phyloP scores from a whole-genome alignment of 2,113 vertebrate genomes.

The Tupaia chinensis region DNA sequence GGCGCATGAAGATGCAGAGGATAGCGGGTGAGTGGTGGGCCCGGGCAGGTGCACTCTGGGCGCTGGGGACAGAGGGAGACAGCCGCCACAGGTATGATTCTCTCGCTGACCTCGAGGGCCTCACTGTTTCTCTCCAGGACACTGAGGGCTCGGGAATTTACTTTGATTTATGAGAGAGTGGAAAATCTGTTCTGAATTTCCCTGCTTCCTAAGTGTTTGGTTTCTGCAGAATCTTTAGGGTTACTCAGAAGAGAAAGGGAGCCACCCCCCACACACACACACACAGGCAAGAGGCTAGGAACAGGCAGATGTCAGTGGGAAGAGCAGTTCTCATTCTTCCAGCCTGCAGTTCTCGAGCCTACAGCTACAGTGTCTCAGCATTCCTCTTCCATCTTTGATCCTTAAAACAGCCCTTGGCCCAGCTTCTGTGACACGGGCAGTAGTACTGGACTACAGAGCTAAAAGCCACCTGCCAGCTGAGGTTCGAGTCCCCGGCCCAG shows the following conservation, averaged over 20 bases:
- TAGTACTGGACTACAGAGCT: too few species aligned
- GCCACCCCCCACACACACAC: neutral
- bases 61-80: neutral
- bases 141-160: accelerated
- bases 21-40: constrained; percentile 91
- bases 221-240: neutral
- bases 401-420: neutral
- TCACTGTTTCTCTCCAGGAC: neutral
- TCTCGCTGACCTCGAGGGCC: neutral
- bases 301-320: accelerated
- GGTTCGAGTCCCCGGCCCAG: too few species aligned
- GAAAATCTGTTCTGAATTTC: neutral
- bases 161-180: neutral
- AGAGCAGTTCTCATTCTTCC: neutral
- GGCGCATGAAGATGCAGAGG: constrained; percentile 98
- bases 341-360: accelerated
- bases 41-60: neutral
- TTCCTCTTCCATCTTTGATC: neutral
- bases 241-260: neutral
- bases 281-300: neutral
- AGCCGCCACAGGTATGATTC: neutral
- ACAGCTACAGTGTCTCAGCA: neutral
- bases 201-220: neutral
- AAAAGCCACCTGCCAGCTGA: too few species aligned
- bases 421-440: too few species aligned